Percentiles rank a stretch among this genome's conserved stretches.
phyloP scores from a whole-genome alignment of 2,113 vertebrate genomes.

The Caretta caretta region DNA sequence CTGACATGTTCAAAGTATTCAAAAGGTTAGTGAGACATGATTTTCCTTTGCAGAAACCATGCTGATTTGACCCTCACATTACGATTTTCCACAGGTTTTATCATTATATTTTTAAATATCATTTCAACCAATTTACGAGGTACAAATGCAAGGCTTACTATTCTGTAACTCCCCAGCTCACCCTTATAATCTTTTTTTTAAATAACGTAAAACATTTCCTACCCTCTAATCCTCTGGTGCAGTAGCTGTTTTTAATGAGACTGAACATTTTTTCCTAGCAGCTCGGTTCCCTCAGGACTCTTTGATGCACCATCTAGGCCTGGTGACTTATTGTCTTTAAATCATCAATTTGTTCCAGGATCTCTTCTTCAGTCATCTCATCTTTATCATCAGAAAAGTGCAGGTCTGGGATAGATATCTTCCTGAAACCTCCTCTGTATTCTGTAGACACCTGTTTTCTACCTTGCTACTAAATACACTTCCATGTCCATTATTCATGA shows the following conservation, averaged over 20 bases:
- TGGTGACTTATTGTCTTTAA: not conserved
- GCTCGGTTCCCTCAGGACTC: not conserved
- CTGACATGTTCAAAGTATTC: not conserved
- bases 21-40: not conserved
- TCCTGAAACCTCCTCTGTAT: not conserved
- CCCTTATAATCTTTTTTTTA: not conserved
- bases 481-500: not conserved
- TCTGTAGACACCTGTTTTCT: not conserved
- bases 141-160: not conserved
- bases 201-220: not conserved
- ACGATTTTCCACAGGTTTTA: not conserved
- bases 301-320: not conserved
- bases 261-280: not conserved
- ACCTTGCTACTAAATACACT: accelerated
- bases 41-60: not conserved
- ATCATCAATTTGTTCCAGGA: not conserved
- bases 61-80: not conserved
- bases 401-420: not conserved
- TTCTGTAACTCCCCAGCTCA: not conserved
- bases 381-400: accelerated
- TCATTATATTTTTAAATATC: not conserved
- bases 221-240: not conserved
- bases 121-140: not conserved
- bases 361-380: conserved; percentile 8
- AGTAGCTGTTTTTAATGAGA: conserved; percentile 1